These are phyloP conservation scores for Lordiphosa mommai DNA, from an alignment of 1,140 invertebrate species.

Conservation along the genomic window DNA sequence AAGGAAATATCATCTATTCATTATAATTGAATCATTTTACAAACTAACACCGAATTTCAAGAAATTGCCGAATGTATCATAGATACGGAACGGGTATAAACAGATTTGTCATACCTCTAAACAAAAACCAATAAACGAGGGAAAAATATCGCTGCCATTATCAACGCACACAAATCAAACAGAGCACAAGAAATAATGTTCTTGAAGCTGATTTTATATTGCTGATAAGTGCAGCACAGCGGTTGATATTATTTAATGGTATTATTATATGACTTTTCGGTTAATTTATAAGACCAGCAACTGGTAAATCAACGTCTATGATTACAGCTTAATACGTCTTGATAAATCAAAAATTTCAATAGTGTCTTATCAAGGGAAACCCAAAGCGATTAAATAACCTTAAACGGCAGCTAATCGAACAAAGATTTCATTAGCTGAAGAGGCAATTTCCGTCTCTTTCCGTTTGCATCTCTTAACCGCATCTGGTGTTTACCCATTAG, in stretches of 20 bases:
- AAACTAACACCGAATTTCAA: slow-evolving; percentile 30
- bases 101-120: slow-evolving; percentile 37
- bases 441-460: slow-evolving; percentile 44
- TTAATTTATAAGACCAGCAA: not conserved
- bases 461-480: slow-evolving; percentile 33
- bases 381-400: slow-evolving; percentile 23
- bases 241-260: slow-evolving; percentile 57
- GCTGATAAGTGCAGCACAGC: slow-evolving; percentile 46
- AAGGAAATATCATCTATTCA: slow-evolving; percentile 45
- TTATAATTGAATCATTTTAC: slow-evolving; percentile 59
- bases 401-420: slow-evolving; percentile 36
- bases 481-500: slow-evolving; percentile 69
- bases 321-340: slow-evolving; percentile 73
- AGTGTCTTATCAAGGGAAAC: slow-evolving; percentile 38
- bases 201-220: slow-evolving; percentile 33
- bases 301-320: slow-evolving; percentile 73
- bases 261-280: slow-evolving; percentile 52
- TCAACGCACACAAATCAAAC: slow-evolving; percentile 51
- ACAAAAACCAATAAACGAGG: not conserved
- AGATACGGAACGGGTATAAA: slow-evolving; percentile 34
- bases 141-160: slow-evolving; percentile 6
- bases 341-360: slow-evolving; percentile 64
- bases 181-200: not conserved
- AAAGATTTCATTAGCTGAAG: slow-evolving; percentile 41
- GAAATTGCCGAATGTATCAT: slow-evolving; percentile 25